A percentile compares a stretch with the other conserved stretches of the same genome.
Evolutionary conservation across 2,888 invertebrate species (phyloP).

Genomic region (Melitaea athalia): DNA sequence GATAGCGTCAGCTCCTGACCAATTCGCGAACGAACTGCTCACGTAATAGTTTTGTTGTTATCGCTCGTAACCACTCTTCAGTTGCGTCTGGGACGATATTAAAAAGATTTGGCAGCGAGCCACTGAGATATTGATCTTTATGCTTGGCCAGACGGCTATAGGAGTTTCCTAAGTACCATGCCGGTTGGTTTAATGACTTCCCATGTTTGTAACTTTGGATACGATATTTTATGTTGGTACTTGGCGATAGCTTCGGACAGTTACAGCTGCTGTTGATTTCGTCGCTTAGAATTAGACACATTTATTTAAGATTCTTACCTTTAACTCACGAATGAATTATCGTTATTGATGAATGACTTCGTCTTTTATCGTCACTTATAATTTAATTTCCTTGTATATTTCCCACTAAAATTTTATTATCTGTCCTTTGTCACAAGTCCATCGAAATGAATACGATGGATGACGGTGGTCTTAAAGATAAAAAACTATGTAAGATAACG

Average conservation of each 20-base stretch:
- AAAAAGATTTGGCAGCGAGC: slow-evolving; percentile 81
- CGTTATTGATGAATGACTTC: slow-evolving; percentile 49
- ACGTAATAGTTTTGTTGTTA: slow-evolving; percentile 80
- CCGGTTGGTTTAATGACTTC: slow-evolving; percentile 78
- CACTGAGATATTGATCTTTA: slow-evolving; percentile 81
- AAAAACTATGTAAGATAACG: slow-evolving; percentile 41
- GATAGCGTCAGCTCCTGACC: slow-evolving; percentile 52
- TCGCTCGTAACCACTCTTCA: slow-evolving; percentile 75
- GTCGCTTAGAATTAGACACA: slow-evolving; percentile 48
- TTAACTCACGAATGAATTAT: slow-evolving; percentile 45
- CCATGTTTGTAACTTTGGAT: slow-evolving; percentile 74
- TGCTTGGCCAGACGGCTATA: slow-evolving; percentile 78
- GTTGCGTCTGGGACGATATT: slow-evolving; percentile 76
- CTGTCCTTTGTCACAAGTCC: slow-evolving; percentile 47
- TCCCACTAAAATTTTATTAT: slow-evolving; percentile 48
- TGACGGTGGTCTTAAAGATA: slow-evolving; percentile 47
- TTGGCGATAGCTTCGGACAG: slow-evolving; percentile 59
- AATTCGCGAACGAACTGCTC: slow-evolving; percentile 68
- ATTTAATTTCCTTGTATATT: slow-evolving; percentile 46
- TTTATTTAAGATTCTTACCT: slow-evolving; percentile 48
- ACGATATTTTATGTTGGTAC: slow-evolving; percentile 68
- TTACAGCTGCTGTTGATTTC: slow-evolving; percentile 60
- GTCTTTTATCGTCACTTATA: slow-evolving; percentile 47
- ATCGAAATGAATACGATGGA: slow-evolving; percentile 49
- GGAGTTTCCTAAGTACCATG: slow-evolving; percentile 73